Percentiles rank a stretch among this genome's conserved stretches.
Conservation (phyloP, 2,113 vertebrate species). For the Toxotes jaculatrix region DNA sequence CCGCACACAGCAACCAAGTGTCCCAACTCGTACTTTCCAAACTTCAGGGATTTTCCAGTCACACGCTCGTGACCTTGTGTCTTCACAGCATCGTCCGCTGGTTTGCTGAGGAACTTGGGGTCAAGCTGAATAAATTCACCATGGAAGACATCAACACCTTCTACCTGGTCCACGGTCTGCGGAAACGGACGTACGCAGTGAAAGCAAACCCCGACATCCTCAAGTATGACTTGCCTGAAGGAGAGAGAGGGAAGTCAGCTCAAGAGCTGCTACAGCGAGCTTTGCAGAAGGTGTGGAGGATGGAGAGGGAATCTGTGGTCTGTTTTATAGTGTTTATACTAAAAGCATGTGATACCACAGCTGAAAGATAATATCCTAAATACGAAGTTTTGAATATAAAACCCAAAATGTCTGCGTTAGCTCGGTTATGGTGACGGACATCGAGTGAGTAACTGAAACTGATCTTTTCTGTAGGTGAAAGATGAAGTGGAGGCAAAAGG, state of each 20-base stretch:
- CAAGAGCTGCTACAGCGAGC: slow-evolving; percentile 1
- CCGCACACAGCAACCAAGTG: too few species aligned
- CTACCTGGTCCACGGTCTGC: slow-evolving; percentile 32
- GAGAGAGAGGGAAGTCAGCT: slow-evolving; percentile 3
- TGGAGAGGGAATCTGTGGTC: neutral
- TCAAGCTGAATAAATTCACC: slow-evolving; percentile 39
- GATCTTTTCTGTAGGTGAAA: slow-evolving; percentile 38
- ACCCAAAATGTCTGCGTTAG: too few species aligned
- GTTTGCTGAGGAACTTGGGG: neutral
- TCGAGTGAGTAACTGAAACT: too few species aligned
- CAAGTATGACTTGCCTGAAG: neutral
- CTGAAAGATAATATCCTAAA: too few species aligned
- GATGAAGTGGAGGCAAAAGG: slow-evolving; percentile 34
- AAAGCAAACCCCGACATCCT: slow-evolving; percentile 26
- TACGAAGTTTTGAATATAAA: too few species aligned
- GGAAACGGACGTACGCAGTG: neutral
- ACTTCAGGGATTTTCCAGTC: neutral
- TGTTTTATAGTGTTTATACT: neutral
- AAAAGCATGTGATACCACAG: too few species aligned
- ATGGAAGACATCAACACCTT: slow-evolving; percentile 57
- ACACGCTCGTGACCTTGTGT: neutral
- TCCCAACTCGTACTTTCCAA: too few species aligned
- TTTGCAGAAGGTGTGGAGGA: slow-evolving; percentile 39
- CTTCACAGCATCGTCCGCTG: slow-evolving; percentile 39
- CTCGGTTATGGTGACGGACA: too few species aligned